These are phyloP conservation scores for Ranitomeya imitator DNA, from an alignment of 2,113 vertebrate species.

Conservation along the genomic window DNA sequence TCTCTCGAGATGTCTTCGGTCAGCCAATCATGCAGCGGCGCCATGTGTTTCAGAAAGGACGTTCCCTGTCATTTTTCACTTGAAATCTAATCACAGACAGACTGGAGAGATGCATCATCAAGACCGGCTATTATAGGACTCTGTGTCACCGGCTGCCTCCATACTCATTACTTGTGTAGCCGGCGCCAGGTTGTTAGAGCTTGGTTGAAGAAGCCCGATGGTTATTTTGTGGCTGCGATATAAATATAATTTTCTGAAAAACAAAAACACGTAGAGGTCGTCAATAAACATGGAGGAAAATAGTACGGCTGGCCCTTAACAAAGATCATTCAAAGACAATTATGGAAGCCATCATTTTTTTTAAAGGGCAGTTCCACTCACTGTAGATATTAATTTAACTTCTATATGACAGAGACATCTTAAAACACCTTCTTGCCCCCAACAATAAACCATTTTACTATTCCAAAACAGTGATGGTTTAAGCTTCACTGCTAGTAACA, in stretches of 20 bases:
- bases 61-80: constrained; percentile 49
- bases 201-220: background rate
- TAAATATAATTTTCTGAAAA: constrained; percentile 33
- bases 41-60: constrained; percentile 31
- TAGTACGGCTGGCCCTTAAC: background rate
- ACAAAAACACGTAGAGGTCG: background rate
- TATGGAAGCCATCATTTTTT: background rate
- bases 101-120: constrained; percentile 35
- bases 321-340: background rate
- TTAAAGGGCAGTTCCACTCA: background rate
- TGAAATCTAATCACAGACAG: constrained; percentile 34
- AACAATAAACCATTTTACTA: background rate
- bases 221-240: background rate
- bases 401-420: background rate
- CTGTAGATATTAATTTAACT: background rate
- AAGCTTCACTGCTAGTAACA: background rate
- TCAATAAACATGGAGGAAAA: background rate
- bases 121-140: constrained; percentile 24
- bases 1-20: constrained; percentile 33
- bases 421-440: background rate
- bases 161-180: constrained; percentile 35
- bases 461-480: background rate
- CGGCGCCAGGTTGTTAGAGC: background rate
- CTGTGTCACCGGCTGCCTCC: constrained; percentile 3
- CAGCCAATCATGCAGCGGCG: constrained; percentile 8